Evolutionary conservation across 2,888 invertebrate genomes (phyloP), one percentile per base, ranked within the genome.

Genomic region (Iphiclides podalirius): DNA sequence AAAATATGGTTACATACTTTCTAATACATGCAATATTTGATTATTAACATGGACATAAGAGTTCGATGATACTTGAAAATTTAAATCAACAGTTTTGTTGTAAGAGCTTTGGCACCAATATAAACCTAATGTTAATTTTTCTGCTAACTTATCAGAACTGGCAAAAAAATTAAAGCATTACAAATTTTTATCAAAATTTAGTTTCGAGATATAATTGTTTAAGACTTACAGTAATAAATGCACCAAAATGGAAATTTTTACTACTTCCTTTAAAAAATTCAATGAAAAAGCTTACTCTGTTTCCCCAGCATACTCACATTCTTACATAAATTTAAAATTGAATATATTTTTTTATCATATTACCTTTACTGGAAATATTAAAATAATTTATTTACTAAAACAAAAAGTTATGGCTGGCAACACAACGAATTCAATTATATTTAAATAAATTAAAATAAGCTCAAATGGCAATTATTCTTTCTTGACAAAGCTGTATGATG

Each of bases 101-200:
- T 68, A 52, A 34, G 37, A 72, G 69, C 80, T 83, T 84, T 83
- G 84, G 84, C 84, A 84, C 83, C 76, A 68, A 75, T 75, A 67
- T 66, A 66, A 52, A 66, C 63, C 63, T 75, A 72, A 44, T 40
- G 43, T 42, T 12, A 31, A 31, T 11, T 31, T 31, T 4, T n/a
- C n/a, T n/a, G 31, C n/a, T 11, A n/a, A 31, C 11, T n/a, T 28
- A 31, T 31, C 31, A 2, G 31, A 31, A 9, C 15, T 11, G n/a
- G 15, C 16, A 36, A 16, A 28, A 42, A 15, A 13, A 9, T 33
- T 33, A 31, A 34, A 6, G n/a, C 4, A 16, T 7, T 36, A 34
- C 16, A 16, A 16, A 14, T 7, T 36, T 15, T 15, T 16, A 13
- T 7, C 1, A 6, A 14, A 3, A 7, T 12, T n/a, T n/a, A 31